Evolutionary conservation across 2,888 invertebrate species (phyloP), one percentile per base, ranked within the genome.

Genomic region (Phorcus lineatus): DNA sequence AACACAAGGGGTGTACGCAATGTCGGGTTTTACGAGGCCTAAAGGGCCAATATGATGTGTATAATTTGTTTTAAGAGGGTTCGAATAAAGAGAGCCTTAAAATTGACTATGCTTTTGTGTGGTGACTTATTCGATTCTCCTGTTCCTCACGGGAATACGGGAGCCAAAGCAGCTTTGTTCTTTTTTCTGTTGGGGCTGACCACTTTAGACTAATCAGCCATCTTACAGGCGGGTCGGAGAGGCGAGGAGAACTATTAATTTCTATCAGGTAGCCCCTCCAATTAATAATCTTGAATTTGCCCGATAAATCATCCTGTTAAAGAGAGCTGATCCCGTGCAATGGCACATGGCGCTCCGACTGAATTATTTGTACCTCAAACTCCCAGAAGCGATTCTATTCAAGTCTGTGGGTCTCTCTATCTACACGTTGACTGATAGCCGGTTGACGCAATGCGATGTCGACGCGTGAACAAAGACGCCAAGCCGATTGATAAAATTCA

Each of bases 251-350:
- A 62, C 80, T 53, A 80, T 82, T 82, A 80, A 82, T 80, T 82
- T 80, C 82, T 78, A 83, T 81, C 81, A 79, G 80, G 82, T 80
- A 81, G 67, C 67, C 77, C 52, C 52, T 62, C 81, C 86, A 86
- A 86, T 86, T 87, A 87, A 87, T 87, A 86, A 85, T 80, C 81
- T 80, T 82, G 79, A 85, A 84, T 83, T 84, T 77, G 74, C 79
- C 79, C 82, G 81, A 87, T 87, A 85, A 87, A 87, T 87, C 87
- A 87, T 82, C 83, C 78, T 80, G 80, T 82, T 85, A 82, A 79
- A 83, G 82, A 79, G 81, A 82, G 78, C 80, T 80, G 80, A 80
- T 79, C 57, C 75, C 47, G n/a, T 24, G 55, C 54, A 31, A 54
- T 78, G 55, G 53, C 77, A 80, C 77, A 74, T 47, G 62, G 47